Base-by-base conservation (phyloP, 2,797 vertebrate species). In the Fratercula arctica region DNA sequence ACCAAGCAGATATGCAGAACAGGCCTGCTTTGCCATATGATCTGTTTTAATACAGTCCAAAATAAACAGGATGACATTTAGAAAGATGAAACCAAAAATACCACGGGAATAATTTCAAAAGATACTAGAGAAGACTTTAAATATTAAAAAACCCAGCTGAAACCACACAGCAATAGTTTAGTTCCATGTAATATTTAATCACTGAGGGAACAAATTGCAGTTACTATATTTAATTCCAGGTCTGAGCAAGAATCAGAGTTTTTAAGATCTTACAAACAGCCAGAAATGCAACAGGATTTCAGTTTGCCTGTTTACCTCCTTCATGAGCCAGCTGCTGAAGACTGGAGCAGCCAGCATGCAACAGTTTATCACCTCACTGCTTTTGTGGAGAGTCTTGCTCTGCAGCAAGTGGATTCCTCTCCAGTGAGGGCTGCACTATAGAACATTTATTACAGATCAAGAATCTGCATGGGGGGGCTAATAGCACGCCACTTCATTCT, bases 31-130 rank as follows among this genome's bases (percentile, higher is more conserved):
- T 90, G 78, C 78, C 94, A 77, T 8, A 21, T 8, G 85, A 96
- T 77, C 80, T 66, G 51, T n/a, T 85, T 53, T 83, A 94, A 46
- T 75, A 54, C 25, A 81, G 83, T 93, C 70, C 90, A 97, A 85
- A 96, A 91, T 67, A 91, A 90, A 96, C 28, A 95, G n/a, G 69
- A 90, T 67, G 81, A 95, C 94, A 94, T 97, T 97, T 95, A 83
- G 57, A 93, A 94, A 93, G 89, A 89, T 7, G 17, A 95, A 94
- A 93, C 51, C 69, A 90, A 83, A 95, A 94, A 95, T n/a, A 90
- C 31, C 41, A 16, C 1, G 3, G 41, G 87, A 95, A 77, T 87
- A 87, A 66, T 89, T 97, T 95, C 33, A 96, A 90, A 87, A 95
- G 61, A 92, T 26, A 63, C 28, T 13, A 72, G n/a, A 92, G 28